These are phyloP conservation scores for Hirtodrosophila trivittata DNA, from an alignment of 2,888 invertebrate species.

Conservation along the genomic window DNA sequence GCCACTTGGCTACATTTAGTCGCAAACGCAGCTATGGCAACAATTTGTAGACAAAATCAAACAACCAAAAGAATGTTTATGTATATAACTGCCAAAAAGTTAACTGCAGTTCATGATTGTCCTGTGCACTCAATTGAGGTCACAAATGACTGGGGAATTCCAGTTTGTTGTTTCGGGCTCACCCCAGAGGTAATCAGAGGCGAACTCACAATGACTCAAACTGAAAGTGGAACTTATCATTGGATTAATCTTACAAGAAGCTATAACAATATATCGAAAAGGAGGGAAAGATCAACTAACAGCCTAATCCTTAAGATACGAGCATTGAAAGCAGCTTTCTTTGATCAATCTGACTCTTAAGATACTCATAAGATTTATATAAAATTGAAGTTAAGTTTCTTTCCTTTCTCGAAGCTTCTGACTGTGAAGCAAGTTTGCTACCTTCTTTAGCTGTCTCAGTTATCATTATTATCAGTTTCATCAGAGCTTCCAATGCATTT, in stretches of 20 bases:
- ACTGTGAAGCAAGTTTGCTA: no score
- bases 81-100: constrained; percentile 33
- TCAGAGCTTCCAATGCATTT: constrained; percentile 1
- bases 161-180: neutral
- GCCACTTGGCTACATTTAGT: constrained; percentile 60
- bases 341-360: no score
- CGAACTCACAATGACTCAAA: neutral
- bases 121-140: constrained; percentile 48
- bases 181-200: neutral
- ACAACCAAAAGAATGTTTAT: constrained; percentile 46
- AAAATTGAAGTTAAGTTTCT: no score
- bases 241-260: neutral
- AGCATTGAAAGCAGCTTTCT: neutral
- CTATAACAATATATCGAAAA: neutral
- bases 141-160: constrained; percentile 37
- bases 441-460: constrained; percentile 7
- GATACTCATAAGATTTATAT: no score
- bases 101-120: constrained; percentile 51
- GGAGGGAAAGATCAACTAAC: no score
- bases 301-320: no score
- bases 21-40: constrained; percentile 57
- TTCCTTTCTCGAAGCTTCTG: neutral
- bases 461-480: neutral
- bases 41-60: constrained; percentile 55
- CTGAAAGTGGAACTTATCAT: neutral